Percentiles rank a stretch among this genome's conserved stretches.
These are phyloP conservation scores for Rhamphomyia laevipes DNA, from an alignment of 2,888 invertebrate genomes.

Conservation along the genomic window DNA sequence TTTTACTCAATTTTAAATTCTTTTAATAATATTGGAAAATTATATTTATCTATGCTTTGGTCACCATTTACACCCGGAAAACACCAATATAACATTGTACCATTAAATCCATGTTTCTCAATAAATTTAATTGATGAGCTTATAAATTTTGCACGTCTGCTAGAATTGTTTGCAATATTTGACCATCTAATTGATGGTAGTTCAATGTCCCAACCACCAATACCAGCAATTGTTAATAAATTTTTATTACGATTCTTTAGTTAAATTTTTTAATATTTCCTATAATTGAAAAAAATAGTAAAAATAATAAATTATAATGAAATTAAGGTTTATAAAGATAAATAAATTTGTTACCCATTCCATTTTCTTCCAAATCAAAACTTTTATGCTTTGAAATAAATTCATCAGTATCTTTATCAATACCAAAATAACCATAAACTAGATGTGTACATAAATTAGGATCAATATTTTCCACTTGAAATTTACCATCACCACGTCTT, in stretches of 20 bases:
- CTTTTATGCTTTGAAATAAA: neutral
- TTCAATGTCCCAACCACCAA: neutral
- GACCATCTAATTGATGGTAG: neutral
- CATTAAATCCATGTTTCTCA: constrained; percentile 58
- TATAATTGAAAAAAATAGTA: neutral
- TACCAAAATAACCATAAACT: neutral
- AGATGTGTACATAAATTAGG: neutral
- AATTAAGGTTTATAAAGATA: too few species aligned
- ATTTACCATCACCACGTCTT: neutral
- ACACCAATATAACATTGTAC: constrained; percentile 72
- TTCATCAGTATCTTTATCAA: neutral
- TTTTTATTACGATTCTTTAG: neutral
- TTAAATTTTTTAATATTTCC: neutral
- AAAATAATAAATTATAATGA: neutral
- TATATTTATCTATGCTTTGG: constrained; percentile 57
- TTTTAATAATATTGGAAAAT: constrained; percentile 25
- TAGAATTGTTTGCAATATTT: neutral
- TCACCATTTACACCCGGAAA: constrained; percentile 73
- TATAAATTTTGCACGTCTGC: neutral
- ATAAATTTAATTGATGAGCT: constrained; percentile 46
- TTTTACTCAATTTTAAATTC: constrained; percentile 21
- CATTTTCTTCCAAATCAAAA: neutral
- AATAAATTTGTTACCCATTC: neutral
- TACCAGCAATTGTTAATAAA: neutral
- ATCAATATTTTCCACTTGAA: neutral